Conservation (phyloP, 1,140 invertebrate genomes). For the Tribolium madens region DNA sequence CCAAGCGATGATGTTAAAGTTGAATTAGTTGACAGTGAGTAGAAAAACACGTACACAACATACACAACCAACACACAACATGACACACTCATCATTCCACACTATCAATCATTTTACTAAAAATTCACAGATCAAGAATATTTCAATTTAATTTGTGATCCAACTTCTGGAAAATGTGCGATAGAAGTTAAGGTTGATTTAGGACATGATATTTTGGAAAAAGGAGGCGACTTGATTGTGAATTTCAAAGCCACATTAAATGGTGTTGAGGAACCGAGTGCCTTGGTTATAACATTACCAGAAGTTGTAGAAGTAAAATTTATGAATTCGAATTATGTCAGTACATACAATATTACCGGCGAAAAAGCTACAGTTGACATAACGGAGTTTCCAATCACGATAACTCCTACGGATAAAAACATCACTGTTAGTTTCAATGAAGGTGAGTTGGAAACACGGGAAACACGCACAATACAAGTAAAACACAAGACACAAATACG, state of each 20-base stretch:
- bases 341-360: constrained; percentile 1
- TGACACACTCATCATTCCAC: not conserved
- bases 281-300: not conserved
- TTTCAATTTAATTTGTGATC: not conserved
- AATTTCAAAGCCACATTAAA: constrained; percentile 31
- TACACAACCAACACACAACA: not conserved
- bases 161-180: not conserved
- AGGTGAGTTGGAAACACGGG: not conserved
- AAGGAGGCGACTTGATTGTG: constrained; percentile 27
- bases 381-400: not conserved
- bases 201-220: not conserved
- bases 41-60: not conserved
- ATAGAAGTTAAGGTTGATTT: constrained; percentile 3
- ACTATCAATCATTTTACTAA: too few species aligned
- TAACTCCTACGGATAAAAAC: not conserved
- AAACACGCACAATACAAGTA: too few species aligned
- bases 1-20: constrained; percentile 1
- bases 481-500: not conserved
- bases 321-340: constrained; percentile 3
- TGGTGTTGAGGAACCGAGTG: not conserved
- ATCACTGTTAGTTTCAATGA: not conserved
- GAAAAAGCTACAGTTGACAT: constrained; percentile 1
- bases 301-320: not conserved
- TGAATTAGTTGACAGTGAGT: not conserved
- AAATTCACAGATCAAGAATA: not conserved